A percentile compares a stretch with the other conserved stretches of the same genome.
Evolutionary conservation across 2,113 vertebrate genomes (phyloP).

Genomic region (Echinops telfairi): DNA sequence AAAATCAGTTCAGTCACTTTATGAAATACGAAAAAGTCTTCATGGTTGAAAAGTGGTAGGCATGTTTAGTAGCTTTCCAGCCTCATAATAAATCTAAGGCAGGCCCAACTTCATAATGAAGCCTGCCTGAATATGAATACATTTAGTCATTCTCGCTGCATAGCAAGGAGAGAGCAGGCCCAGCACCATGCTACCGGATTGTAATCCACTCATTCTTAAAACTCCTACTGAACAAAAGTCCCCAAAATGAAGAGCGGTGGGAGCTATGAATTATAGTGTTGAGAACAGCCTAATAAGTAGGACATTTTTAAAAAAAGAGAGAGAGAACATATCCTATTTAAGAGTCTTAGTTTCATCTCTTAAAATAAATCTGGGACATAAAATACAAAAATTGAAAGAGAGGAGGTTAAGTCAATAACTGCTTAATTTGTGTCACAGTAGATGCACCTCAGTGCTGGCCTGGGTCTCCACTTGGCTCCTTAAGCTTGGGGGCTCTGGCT

Average conservation of each 20-base stretch:
- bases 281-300: not conserved
- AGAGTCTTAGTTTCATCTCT: conserved; percentile 35
- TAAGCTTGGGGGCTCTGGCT: too few relatives aligned
- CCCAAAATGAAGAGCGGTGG: not conserved
- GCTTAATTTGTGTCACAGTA: not conserved
- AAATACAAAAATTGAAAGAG: not conserved
- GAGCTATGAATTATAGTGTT: too few relatives aligned
- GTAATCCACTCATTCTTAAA: not conserved
- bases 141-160: not conserved
- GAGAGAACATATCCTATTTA: not conserved
- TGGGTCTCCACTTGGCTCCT: too few relatives aligned
- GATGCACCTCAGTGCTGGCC: too few relatives aligned
- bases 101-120: conserved; percentile 40
- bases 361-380: conserved; percentile 52
- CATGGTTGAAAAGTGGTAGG: conserved; percentile 31
- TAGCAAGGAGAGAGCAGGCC: not conserved
- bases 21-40: conserved; percentile 36
- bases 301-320: conserved; percentile 1
- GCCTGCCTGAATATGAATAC: not conserved
- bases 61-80: conserved; percentile 2
- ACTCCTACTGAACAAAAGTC: not conserved
- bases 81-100: conserved; percentile 33
- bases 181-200: too few relatives aligned
- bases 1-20: conserved; percentile 38
- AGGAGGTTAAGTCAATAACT: not conserved